Base-by-base conservation (phyloP, 2,888 invertebrate genomes). In the Stenodema calcarata region DNA sequence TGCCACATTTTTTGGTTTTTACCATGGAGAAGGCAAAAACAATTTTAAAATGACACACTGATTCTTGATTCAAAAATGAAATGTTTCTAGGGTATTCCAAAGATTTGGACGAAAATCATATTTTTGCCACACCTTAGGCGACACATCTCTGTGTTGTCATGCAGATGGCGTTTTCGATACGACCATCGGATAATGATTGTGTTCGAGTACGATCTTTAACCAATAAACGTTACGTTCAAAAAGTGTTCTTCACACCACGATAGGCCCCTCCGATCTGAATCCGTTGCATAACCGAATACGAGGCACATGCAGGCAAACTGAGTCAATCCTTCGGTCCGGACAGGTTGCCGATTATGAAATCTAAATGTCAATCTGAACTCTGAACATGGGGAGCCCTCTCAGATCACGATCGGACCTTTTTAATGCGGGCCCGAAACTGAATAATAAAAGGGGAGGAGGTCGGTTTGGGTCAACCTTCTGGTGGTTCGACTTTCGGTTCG, bases 301-400 rank as follows among this genome's bases (percentile, higher is more conserved):
- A n/a, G n/a, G n/a, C n/a, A n/a, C 35, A 35, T 73, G 50, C 80
- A 6, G 80, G 30, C 50, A 80, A 50, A 78, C 47, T 9, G 44
- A 78, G 44, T 75, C 75, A 75, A 75, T 75, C 75, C 23, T 42
- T 44, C 44, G 78, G 44, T 27, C 44, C 28, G 50, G 30, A 50
- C 80, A 80, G 80, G 80, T 80, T 80, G 80, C 27, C 50, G 28
- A 80, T 80, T 80, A 80, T 28, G 80, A 80, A 80, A 80, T 50
- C 54, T 80, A 80, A 80, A 80, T 80, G 80, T 80, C 80, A 80
- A 80, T 80, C 80, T 80, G 54, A 78, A 42, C 30, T 80, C 80
- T 80, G 54, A 78, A 42, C 30, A 27, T 41, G 80, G 50, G 44
- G 80, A 80, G 80, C 50, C 80, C 47, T n/a, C n/a, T 28, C 30